Percentiles rank a stretch among this genome's conserved stretches.
phyloP scores from a whole-genome alignment of 2,113 vertebrate species.

The Cnemophilus loriae region DNA sequence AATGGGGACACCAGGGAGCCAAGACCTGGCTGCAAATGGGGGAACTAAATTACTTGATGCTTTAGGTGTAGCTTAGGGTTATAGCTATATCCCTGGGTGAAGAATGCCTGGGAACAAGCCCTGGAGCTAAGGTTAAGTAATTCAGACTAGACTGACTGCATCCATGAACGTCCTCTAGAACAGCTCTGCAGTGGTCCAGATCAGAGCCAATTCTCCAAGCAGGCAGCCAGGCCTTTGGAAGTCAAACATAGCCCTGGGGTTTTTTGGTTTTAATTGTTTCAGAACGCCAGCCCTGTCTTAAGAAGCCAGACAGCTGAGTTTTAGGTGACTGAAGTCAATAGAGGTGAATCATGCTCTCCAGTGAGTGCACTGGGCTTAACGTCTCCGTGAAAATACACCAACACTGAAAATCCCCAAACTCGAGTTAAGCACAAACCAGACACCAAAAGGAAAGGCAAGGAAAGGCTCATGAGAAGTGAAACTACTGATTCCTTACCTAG shows the following conservation, averaged over 20 bases:
- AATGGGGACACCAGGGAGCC: neutral
- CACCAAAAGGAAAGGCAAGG: neutral
- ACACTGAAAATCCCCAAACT: neutral
- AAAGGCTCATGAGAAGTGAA: neutral
- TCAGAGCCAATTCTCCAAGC: neutral
- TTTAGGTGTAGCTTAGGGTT: neutral
- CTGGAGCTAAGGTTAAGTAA: neutral
- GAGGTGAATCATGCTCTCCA: neutral
- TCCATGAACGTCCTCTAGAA: neutral
- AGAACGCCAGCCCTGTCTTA: neutral
- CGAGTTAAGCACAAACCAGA: neutral
- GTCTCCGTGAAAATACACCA: neutral
- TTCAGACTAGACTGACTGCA: neutral
- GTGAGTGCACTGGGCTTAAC: fast-evolving
- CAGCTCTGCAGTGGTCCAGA: neutral
- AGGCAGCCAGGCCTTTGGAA: neutral
- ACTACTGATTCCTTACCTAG: neutral
- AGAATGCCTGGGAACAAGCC: neutral
- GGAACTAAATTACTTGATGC: neutral
- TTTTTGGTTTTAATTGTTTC: neutral
- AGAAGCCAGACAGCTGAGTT: neutral
- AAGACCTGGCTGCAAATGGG: neutral
- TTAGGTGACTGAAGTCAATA: neutral
- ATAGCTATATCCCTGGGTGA: neutral
- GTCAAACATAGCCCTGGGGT: neutral